Base-by-base conservation (phyloP, 2,113 vertebrate genomes). In the Uria lomvia region DNA sequence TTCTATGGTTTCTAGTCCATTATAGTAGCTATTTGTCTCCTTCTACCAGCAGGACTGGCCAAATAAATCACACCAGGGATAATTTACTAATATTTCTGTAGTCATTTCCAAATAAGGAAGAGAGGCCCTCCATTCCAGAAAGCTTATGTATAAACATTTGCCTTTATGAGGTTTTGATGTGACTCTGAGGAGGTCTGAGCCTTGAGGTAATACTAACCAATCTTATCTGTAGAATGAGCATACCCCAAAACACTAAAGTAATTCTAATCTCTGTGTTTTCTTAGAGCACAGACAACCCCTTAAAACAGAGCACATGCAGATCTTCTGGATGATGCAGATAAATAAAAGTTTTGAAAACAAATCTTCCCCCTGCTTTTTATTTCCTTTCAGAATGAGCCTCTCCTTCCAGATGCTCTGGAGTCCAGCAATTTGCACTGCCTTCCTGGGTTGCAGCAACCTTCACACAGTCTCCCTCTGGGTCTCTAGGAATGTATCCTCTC, bases 401-500 rank as follows among this genome's bases (percentile, higher is more conserved):
- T 85, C 62, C 56, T 94, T 92, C 91, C 96, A 96, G 93, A 84
- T 97, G 91, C 73, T 91, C 60, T 63, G 63, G 42, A 75, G 65
- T 47, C 71, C 86, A 92, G 65, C 60, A 65, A 17, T 50, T 70
- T 76, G 62, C 59, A 1, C 68, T 38, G 82, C 68, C 65, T 92
- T 86, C 86, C 77, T 75, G 94, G 94, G 89, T 34, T 96, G 80
- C 93, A 75, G 80, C 77, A 86, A 62, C 88, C 86, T 71, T 62
- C 91, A n/a, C 62, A 55, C 5, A 55, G 70, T 60, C 26, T 97
- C 96, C 95, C 95, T 92, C 56, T 78, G 95, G 96, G 95, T 96
- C 91, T 94, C 95, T 47, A 94, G 94, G 96, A 96, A 97, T 96
- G 93, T 85, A 82, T 72, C 96, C 95, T 97, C 91, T 91, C 92